phyloP scores from a whole-genome alignment of 2,797 vertebrate species.

The Sphenodon punctatus region DNA sequence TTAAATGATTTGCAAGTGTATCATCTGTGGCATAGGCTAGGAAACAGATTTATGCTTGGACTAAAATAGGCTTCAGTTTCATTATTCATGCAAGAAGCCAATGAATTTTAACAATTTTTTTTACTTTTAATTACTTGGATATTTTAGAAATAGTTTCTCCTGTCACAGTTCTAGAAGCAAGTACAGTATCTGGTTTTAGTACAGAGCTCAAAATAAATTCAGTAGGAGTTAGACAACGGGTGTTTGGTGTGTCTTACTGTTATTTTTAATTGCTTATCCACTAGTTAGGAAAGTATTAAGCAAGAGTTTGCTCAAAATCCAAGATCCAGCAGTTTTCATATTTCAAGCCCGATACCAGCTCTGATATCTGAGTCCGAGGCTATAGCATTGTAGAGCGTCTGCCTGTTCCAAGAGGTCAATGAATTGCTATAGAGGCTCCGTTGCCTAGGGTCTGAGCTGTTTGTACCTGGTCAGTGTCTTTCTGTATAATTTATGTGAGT shows the following conservation, averaged over 20 bases:
- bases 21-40: not conserved
- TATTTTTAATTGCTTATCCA: slow-evolving; percentile 56
- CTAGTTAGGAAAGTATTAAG: slow-evolving; percentile 11
- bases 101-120: slow-evolving; percentile 24
- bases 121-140: slow-evolving; percentile 2
- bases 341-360: not conserved
- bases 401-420: slow-evolving; percentile 16
- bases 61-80: slow-evolving; percentile 5
- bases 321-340: slow-evolving; percentile 21
- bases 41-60: not conserved
- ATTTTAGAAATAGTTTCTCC: slow-evolving; percentile 30
- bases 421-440: not conserved
- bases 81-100: slow-evolving; percentile 26
- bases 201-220: slow-evolving; percentile 60
- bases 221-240: slow-evolving; percentile 63
- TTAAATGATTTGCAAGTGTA: slow-evolving; percentile 18
- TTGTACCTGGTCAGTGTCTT: not conserved
- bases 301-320: slow-evolving; percentile 1
- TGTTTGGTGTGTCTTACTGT: slow-evolving; percentile 52
- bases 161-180: slow-evolving; percentile 23
- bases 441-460: not conserved
- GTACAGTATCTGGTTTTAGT: slow-evolving; percentile 51
- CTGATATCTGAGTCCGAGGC: not conserved
- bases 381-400: slow-evolving; percentile 12
- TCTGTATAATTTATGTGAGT: not conserved